These are phyloP conservation scores for Drosophila trichaetosa DNA, from an alignment of 2,888 invertebrate species.

Conservation along the genomic window DNA sequence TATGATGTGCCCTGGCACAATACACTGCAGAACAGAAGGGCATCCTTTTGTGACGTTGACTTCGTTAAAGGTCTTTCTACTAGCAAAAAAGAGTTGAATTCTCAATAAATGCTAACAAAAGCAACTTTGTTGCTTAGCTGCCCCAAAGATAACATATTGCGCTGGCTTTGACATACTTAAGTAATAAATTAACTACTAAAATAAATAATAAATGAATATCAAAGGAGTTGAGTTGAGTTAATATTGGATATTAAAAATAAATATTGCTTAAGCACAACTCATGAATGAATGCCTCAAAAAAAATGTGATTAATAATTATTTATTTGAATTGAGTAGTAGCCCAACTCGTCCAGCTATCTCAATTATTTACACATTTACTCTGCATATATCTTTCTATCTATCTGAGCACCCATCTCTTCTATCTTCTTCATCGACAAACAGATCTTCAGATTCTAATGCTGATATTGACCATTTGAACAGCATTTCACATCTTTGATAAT, in stretches of 20 bases:
- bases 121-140: background rate
- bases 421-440: background rate
- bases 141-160: background rate
- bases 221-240: background rate
- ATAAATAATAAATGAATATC: background rate
- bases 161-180: background rate
- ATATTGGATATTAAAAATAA: background rate
- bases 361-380: background rate
- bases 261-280: background rate
- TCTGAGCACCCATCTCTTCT: fast-evolving
- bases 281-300: background rate
- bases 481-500: background rate
- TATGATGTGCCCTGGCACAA: background rate
- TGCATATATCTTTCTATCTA: too few relatives aligned
- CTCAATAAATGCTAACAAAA: too few relatives aligned
- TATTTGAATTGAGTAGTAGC: background rate
- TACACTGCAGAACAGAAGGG: background rate
- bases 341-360: background rate
- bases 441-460: background rate
- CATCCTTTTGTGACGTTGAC: background rate
- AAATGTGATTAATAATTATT: background rate
- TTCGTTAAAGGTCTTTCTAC: background rate
- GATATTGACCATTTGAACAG: background rate
- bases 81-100: background rate
- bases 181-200: background rate